Evolutionary conservation across 2,888 invertebrate genomes (phyloP).

Genomic region (Aleiodes testaceus): DNA sequence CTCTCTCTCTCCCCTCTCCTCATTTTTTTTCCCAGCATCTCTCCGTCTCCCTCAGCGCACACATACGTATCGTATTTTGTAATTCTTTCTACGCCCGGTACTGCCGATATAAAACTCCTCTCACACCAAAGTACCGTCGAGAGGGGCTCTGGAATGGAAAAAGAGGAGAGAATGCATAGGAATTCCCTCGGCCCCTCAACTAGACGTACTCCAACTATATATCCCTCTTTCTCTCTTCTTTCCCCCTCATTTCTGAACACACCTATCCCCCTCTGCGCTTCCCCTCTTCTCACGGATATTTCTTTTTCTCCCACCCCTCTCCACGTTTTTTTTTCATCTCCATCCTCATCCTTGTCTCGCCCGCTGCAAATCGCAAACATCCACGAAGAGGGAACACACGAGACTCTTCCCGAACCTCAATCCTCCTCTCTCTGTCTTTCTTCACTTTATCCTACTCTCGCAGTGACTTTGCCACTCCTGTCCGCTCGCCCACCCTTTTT

Average conservation of each 20-base stretch:
- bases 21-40: slow-evolving; percentile 33
- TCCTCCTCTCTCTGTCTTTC: slow-evolving; percentile 37
- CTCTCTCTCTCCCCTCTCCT: slow-evolving; percentile 41
- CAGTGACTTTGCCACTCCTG: slow-evolving; percentile 44
- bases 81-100: slow-evolving; percentile 1
- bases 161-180: slow-evolving; percentile 57
- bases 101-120: slow-evolving; percentile 36
- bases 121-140: slow-evolving; percentile 51
- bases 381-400: too few species aligned
- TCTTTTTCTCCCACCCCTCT: slow-evolving; percentile 37
- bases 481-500: slow-evolving; percentile 45
- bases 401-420: slow-evolving; percentile 42
- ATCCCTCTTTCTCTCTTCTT: slow-evolving; percentile 44
- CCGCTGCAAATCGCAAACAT: not conserved
- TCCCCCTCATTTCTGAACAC: slow-evolving; percentile 49
- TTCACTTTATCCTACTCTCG: slow-evolving; percentile 38
- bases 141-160: too few species aligned
- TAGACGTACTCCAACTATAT: slow-evolving; percentile 39
- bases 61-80: not conserved
- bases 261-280: slow-evolving; percentile 36
- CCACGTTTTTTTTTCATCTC: slow-evolving; percentile 26
- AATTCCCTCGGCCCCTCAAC: slow-evolving; percentile 61
- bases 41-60: slow-evolving; percentile 34
- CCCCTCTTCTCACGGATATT: slow-evolving; percentile 19
- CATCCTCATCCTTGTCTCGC: slow-evolving; percentile 30